Percentiles rank a stretch among this genome's conserved stretches.
These are phyloP conservation scores for Brachyopa scutellaris DNA, from an alignment of 2,888 invertebrate genomes.

Conservation along the genomic window DNA sequence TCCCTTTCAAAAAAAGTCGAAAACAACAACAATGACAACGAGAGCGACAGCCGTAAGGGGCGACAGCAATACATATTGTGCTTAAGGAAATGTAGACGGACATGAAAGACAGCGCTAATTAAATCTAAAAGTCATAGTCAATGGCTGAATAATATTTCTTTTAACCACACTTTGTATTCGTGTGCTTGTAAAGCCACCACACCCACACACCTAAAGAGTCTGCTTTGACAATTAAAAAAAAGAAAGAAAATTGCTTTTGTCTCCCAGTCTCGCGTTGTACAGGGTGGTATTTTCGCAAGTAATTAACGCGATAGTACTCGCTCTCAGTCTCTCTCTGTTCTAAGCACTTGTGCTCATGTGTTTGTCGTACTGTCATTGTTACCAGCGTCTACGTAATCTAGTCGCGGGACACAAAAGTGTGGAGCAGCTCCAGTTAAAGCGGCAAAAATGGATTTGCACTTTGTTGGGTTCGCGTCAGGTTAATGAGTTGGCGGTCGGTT, in stretches of 20 bases:
- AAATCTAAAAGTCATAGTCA: conserved; percentile 60
- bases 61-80: conserved; percentile 45
- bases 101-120: conserved; percentile 70
- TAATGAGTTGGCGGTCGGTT: conserved; percentile 58
- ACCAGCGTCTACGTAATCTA: conserved; percentile 18
- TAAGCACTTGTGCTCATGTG: conserved; percentile 39
- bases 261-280: conserved; percentile 31
- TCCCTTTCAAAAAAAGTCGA: conserved; percentile 1
- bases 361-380: conserved; percentile 40
- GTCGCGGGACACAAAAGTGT: conserved; percentile 25
- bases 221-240: conserved; percentile 13
- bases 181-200: conserved; percentile 1
- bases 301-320: conserved; percentile 68
- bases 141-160: conserved; percentile 36
- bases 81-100: conserved; percentile 70
- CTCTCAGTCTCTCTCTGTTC: not conserved
- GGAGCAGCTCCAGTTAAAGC: conserved; percentile 40
- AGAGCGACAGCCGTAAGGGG: conserved; percentile 1
- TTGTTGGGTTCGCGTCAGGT: conserved; percentile 68
- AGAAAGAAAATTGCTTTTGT: conserved; percentile 54
- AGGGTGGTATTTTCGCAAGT: conserved; percentile 51
- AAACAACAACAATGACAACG: conserved; percentile 24
- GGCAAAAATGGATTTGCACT: conserved; percentile 68
- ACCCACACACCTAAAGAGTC: conserved; percentile 14
- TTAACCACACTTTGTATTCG: conserved; percentile 13